These are phyloP conservation scores for Ceratosolen fusciceps DNA, from an alignment of 1,140 invertebrate genomes.

Conservation along the genomic window DNA sequence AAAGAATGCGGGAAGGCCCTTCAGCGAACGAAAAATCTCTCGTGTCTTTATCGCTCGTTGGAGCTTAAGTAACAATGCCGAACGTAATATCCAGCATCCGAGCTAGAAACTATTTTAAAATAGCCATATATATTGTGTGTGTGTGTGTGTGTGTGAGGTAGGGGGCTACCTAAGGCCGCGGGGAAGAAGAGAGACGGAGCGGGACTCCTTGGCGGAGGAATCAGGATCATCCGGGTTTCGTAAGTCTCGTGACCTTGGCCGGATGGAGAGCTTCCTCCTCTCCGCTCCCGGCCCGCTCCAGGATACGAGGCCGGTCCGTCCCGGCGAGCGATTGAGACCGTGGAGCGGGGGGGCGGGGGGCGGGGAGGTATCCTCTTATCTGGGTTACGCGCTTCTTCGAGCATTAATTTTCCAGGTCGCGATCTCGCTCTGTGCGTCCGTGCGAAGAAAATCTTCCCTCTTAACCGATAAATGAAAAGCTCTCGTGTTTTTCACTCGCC, in stretches of 20 bases:
- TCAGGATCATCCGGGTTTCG: neutral
- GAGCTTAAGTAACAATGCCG: too few relatives aligned
- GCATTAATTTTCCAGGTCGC: neutral
- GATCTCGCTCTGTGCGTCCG: neutral
- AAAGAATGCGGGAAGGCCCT: too few relatives aligned
- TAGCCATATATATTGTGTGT: too few relatives aligned
- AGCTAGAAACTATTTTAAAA: too few relatives aligned
- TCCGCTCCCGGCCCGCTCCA: neutral
- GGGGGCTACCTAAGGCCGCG: too few relatives aligned
- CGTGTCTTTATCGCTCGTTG: too few relatives aligned
- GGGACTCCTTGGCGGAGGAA: neutral
- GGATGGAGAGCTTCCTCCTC: too few relatives aligned
- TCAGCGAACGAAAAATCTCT: too few relatives aligned
- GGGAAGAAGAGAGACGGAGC: neutral
- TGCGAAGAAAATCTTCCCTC: neutral
- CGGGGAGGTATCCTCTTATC: neutral
- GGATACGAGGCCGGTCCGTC: neutral
- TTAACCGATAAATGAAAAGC: neutral
- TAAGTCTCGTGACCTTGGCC: slow-evolving; percentile 15
- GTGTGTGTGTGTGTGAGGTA: too few relatives aligned
- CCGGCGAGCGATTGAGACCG: neutral
- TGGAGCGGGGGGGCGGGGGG: neutral
- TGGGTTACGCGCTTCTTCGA: neutral
- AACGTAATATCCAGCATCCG: too few relatives aligned
- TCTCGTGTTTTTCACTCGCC: neutral